Base-by-base conservation (phyloP, 2,888 invertebrate species). In the Cosmia pyralina region DNA sequence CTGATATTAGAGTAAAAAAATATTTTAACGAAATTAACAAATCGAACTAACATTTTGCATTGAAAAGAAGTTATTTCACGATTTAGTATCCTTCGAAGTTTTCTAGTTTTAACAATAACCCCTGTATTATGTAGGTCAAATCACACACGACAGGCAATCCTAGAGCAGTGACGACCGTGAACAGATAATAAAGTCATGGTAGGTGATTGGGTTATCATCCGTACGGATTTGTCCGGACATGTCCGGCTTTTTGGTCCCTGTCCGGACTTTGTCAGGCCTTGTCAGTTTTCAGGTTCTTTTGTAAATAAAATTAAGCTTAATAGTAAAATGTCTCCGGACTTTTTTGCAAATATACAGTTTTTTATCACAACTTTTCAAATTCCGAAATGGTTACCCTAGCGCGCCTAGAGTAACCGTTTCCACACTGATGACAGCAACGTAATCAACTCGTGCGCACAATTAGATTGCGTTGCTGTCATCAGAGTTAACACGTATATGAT, bases 401-500 rank as follows among this genome's bases (percentile, higher is more conserved):
- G n/a, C 38, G 38, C 11, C n/a, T 52, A 52, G n/a, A n/a, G 5
- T 53, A 13, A 53, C 53, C 22, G 22, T 53, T 53, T 53, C 53
- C 22, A 83, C 34, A 59, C 38, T 68, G 63, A 71, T 60, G 48
- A 19, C 38, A 62, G 41, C 55, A 44, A 38, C 22, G 44, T 55
- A 34, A 79, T 73, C 63, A 55, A 82, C 68, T 66, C 50, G 60
- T 79, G 64, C 58, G 58, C 58, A 63, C 52, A 22, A 62, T 55
- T 81, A 59, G 53, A 72, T 82, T 28, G 48, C 34, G 34, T 46
- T 41, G 38, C 48, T 63, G 44, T 28, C 52, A 65, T 69, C 64
- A 63, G 41, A 66, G 55, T 85, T 82, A 78, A 69, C 83, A 62
- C 0, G 69, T 34, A 46, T 44, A 66, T 76, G 73, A 72, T 75